Conservation (phyloP, 2,797 vertebrate species). For the Cossypha polioptera region DNA sequence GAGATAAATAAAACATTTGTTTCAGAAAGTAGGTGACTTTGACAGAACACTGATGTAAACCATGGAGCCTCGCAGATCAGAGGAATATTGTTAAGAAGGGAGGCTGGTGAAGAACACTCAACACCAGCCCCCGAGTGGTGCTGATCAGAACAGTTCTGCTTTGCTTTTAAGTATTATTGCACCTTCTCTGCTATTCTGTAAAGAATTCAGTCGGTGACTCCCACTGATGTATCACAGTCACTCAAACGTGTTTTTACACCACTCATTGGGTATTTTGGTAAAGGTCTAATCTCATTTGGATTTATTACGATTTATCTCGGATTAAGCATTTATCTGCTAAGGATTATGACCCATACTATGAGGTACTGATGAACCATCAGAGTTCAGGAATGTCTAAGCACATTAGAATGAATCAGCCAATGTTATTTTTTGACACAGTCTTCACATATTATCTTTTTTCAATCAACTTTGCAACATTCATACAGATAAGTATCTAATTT, state of each 20-base stretch:
- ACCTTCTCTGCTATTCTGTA: constrained; percentile 8
- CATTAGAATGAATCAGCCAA: constrained; percentile 43
- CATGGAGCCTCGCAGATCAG: not conserved
- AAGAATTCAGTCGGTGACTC: not conserved
- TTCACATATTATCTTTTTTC: constrained; percentile 43
- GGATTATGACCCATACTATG: constrained; percentile 38
- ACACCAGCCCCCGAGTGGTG: not conserved
- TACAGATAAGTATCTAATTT: constrained; percentile 46
- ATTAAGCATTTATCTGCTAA: constrained; percentile 61
- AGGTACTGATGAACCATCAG: not conserved
- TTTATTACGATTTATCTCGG: constrained; percentile 63
- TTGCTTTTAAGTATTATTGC: constrained; percentile 30
- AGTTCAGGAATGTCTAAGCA: constrained; percentile 36
- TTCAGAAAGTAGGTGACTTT: constrained; percentile 51
- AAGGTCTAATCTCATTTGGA: constrained; percentile 67
- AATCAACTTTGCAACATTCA: constrained; percentile 9
- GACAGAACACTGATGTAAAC: constrained; percentile 33
- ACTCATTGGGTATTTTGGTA: constrained; percentile 1
- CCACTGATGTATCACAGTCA: constrained; percentile 6
- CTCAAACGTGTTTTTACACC: constrained; percentile 3
- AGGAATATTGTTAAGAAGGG: constrained; percentile 4
- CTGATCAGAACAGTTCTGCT: constrained; percentile 11
- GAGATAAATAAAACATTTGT: constrained; percentile 57
- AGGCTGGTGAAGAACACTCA: not conserved
- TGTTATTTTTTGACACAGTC: constrained; percentile 35